These are phyloP conservation scores for Venustoraphidia nigricollis DNA, from an alignment of 2,888 invertebrate species.

Conservation along the genomic window DNA sequence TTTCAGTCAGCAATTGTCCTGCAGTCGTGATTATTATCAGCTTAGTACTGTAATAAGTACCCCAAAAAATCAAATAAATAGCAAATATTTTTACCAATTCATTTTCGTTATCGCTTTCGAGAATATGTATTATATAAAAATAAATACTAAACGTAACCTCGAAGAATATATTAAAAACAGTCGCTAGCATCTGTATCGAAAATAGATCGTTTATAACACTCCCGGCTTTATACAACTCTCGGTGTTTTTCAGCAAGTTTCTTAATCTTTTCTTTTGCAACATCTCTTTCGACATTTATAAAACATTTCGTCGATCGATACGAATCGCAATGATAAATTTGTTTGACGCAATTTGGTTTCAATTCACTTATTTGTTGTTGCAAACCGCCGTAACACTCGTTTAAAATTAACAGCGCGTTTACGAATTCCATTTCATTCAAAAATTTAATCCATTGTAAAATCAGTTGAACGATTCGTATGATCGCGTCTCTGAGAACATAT, in stretches of 20 bases:
- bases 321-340: too few species aligned
- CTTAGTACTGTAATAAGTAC: neutral
- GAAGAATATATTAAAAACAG: neutral
- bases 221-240: neutral
- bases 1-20: neutral
- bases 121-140: neutral
- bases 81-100: neutral
- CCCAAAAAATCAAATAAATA: neutral
- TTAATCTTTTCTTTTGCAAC: neutral
- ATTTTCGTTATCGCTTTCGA: neutral
- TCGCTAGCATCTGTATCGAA: neutral
- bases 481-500: too few species aligned
- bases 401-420: too few species aligned
- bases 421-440: too few species aligned
- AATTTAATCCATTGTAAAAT: too few species aligned
- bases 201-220: neutral
- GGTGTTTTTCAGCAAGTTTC: neutral
- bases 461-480: too few species aligned
- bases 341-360: too few species aligned
- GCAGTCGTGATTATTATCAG: neutral
- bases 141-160: neutral
- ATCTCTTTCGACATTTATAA: too few species aligned
- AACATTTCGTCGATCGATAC: too few species aligned
- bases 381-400: too few species aligned
- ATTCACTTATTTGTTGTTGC: too few species aligned